phyloP scores from a whole-genome alignment of 2,797 vertebrate genomes.

The Rhodeus uyekii region DNA sequence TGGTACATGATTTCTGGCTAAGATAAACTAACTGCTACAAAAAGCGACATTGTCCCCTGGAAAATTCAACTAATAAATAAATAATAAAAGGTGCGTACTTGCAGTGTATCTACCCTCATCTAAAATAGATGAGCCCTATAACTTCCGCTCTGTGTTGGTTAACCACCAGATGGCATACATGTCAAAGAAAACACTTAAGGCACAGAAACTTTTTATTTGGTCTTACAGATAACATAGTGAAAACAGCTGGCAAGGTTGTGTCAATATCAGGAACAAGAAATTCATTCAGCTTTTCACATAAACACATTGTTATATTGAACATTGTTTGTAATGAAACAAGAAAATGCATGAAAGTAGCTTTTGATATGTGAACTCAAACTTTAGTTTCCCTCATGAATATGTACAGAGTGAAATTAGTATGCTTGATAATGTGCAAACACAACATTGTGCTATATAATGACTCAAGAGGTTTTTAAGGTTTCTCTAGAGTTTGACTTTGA shows the following conservation, averaged over 20 bases:
- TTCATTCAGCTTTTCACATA: neutral
- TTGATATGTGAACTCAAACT: no score
- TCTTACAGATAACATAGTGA: neutral
- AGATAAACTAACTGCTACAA: neutral
- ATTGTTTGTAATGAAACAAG: neutral
- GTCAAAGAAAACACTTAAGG: slow-evolving; percentile 5
- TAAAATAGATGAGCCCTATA: neutral
- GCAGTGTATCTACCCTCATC: neutral
- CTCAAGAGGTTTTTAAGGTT: no score
- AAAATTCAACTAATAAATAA: neutral
- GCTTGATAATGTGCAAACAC: neutral
- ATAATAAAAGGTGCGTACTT: neutral
- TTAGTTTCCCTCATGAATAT: neutral
- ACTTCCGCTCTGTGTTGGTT: neutral
- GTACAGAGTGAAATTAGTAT: neutral
- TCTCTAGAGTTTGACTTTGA: slow-evolving; percentile 49
- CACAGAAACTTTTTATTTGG: slow-evolving; percentile 10
- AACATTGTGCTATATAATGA: no score
- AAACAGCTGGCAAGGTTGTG: slow-evolving; percentile 7
- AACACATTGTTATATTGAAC: neutral
- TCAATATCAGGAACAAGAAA: neutral
- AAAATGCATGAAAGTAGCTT: neutral
- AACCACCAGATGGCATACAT: slow-evolving; percentile 14
- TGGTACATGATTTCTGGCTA: neutral
- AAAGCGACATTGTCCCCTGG: neutral